Percentiles rank a stretch among this genome's conserved stretches.
Conservation (phyloP, 2,113 vertebrate species). For the Brienomyrus brachyistius region DNA sequence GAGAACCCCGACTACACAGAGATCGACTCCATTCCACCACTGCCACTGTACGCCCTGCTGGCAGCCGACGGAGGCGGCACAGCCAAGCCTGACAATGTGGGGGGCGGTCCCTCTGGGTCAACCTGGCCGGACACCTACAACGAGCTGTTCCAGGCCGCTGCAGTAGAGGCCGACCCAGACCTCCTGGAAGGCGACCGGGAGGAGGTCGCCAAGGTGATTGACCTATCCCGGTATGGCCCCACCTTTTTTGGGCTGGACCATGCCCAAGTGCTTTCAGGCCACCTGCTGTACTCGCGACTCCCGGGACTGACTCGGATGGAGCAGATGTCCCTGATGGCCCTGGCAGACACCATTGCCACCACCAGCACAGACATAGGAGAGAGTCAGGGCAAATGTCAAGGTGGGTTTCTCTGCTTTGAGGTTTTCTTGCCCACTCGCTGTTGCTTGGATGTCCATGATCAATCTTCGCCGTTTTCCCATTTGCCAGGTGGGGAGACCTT, state of each 20-base stretch:
- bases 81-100: constrained; percentile 62
- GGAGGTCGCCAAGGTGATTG: constrained; percentile 71
- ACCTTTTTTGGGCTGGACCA: constrained; percentile 91
- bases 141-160: constrained; percentile 76
- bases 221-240: constrained; percentile 86
- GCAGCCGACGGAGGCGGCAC: constrained; percentile 81
- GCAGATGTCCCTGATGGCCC: constrained; percentile 94
- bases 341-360: constrained; percentile 91
- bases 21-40: constrained; percentile 89
- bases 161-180: constrained; percentile 49
- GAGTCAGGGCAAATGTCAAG: constrained; percentile 79
- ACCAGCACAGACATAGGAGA: constrained; percentile 90
- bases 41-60: constrained; percentile 87
- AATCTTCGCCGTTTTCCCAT: background rate
- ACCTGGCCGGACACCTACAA: constrained; percentile 72
- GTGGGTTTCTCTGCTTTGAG: constrained; percentile 48
- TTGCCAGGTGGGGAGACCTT: constrained; percentile 85
- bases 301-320: constrained; percentile 91
- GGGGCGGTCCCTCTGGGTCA: constrained; percentile 60
- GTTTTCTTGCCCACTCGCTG: background rate
- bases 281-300: constrained; percentile 88
- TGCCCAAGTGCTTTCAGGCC: constrained; percentile 84
- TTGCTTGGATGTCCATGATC: background rate
- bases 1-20: constrained; percentile 84
- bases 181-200: constrained; percentile 69